Base-by-base conservation (phyloP, 1,140 invertebrate species). In the Mya arenaria region DNA sequence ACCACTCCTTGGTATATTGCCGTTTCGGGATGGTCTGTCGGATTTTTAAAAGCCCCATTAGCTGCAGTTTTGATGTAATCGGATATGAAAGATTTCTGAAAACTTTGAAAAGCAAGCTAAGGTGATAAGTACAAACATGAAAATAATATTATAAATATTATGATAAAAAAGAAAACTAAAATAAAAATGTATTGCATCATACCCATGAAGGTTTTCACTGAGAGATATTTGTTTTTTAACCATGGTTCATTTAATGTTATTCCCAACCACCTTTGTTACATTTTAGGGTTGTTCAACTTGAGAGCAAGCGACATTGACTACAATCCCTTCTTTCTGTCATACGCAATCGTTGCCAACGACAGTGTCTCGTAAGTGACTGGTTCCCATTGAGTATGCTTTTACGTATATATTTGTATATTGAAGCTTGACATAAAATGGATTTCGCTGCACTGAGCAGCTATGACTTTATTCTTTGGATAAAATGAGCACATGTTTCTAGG, bases 261-360 rank as follows among this genome's bases (percentile, higher is more conserved):
- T 62, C 30, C 15, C n/a, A 23, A 1, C n/a, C 10, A 23, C 23
- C 15, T 41, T 1, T 55, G 28, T 58, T 37, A 36, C 39, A 30
- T 75, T 75, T 4, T 32, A 96, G 96, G 98, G 95, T 93, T 98
- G 34, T 93, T 99, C 37, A 99, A 99, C 93, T 93, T 99, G 19
- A 94, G 98, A 71, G 98, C 98, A 15, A 95, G 95, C 0, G 99
- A 99, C 92, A 98, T 99, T 85, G 94, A 95, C 23, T 99, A 95
- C 92, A 99, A 99, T 94, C 99, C 99, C 0, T 96, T 99, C 0
- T 99, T 99, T 91, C 98, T 98, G 89, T 94, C 97, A 0, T 99
- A 98, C 91, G 94, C 97, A 0, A 94, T 98, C 68, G 91, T 99
- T 6, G 87, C 89, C 39, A 85, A 58, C 10, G 73, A 87, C 37